Base-by-base conservation (phyloP, 1,140 invertebrate species). In the Magallana angulata region DNA sequence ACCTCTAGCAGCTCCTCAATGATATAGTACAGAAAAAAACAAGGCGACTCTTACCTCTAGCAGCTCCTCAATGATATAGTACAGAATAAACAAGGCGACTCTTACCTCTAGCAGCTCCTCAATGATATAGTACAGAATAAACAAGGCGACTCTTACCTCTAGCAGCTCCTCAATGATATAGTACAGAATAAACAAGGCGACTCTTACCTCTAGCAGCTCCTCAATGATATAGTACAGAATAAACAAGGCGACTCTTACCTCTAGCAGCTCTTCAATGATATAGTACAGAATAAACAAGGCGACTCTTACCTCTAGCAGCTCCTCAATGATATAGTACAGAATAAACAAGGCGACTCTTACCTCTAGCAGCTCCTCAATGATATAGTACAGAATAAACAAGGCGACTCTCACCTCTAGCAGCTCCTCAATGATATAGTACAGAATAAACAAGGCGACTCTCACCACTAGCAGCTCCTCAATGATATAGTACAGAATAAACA, bases 401-500 rank as follows among this genome's bases (percentile, higher is more conserved):
- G 95, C 92, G 91, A 96, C 24, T 24, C 24, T 24, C 1, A 24
- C 24, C 24, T 24, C 24, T 36, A 96, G 86, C 9, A 96, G 90
- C 93, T 97, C 96, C 92, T 97, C 96, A 36, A 97, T 92, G 9
- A 96, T 95, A 92, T 96, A 97, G 94, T 96, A 97, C 7, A 97
- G 59, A 7, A 96, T 95, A 91, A 97, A 97, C 14, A 96, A 89
- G 84, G 95, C 92, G 91, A 96, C 24, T 24, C 24, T 24, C 1
- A 24, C 24, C 24, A 0, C 24, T 36, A 96, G 86, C 9, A 96
- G 90, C 93, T 97, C 96, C 92, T 97, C 96, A 36, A 97, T 92
- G 9, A 96, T 95, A 92, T 96, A 97, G 94, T 96, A 97, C 7
- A 97, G 59, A 7, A 96, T 95, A 91, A 97, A 97, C 14, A 96